Conservation (phyloP, 1,140 invertebrate genomes). For the Macrotrachela quadricornifera region DNA sequence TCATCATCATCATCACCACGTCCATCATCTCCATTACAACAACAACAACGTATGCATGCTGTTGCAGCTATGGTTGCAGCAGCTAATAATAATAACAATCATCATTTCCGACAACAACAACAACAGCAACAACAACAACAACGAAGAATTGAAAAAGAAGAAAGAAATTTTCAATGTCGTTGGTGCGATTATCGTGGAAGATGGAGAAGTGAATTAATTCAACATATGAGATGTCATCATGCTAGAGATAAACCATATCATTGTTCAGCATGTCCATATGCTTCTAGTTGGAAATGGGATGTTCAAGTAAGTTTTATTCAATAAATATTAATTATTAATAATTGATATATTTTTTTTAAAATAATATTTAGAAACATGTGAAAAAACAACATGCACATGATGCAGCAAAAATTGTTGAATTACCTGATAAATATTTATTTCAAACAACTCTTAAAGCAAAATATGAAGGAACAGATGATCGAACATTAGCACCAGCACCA, state of each 20-base stretch:
- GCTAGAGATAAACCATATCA: slow-evolving; percentile 27
- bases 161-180: slow-evolving; percentile 12
- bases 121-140: no score
- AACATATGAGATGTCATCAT: slow-evolving; percentile 31
- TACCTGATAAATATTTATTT: not conserved
- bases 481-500: not conserved
- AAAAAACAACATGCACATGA: not conserved
- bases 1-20: no score
- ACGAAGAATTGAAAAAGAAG: not conserved
- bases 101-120: no score
- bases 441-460: not conserved
- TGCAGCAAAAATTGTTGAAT: slow-evolving; percentile 1
- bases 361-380: no score
- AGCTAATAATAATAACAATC: no score
- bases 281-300: slow-evolving; percentile 32
- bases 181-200: slow-evolving; percentile 25
- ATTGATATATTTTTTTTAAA: no score
- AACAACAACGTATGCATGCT: no score
- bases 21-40: no score
- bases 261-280: slow-evolving; percentile 26
- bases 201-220: slow-evolving; percentile 29
- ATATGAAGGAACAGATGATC: not conserved
- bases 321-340: no score
- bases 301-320: slow-evolving; percentile 11
- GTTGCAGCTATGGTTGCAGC: no score